phyloP scores from a whole-genome alignment of 2,888 invertebrate genomes.

The Leptopilina syphax region DNA sequence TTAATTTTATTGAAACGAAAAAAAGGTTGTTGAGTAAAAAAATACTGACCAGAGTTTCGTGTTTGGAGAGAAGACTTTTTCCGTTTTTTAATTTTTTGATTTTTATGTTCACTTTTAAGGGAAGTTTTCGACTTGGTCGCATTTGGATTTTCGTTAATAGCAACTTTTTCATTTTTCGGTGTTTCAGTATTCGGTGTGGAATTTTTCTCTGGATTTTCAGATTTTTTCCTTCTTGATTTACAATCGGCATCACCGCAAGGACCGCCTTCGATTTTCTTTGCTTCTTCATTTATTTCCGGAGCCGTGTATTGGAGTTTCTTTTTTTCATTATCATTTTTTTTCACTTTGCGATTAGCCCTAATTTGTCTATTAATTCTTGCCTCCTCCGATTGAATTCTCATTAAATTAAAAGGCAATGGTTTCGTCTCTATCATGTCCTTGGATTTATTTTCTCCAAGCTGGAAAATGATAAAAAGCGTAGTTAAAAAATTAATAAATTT shows the following conservation, averaged over 20 bases:
- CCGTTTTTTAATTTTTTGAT: conserved; percentile 21
- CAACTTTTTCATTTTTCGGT: background rate
- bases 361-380: background rate
- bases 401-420: background rate
- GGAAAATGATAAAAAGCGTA: background rate
- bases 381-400: background rate
- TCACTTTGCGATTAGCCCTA: background rate
- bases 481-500: background rate
- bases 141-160: background rate
- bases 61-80: conserved; percentile 43
- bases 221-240: conserved; percentile 56
- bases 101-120: conserved; percentile 18
- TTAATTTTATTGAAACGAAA: too few relatives aligned
- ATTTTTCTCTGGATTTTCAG: background rate
- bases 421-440: background rate
- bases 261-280: conserved; percentile 53
- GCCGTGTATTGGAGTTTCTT: background rate
- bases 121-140: background rate
- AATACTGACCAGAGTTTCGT: too few relatives aligned
- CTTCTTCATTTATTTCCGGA: background rate
- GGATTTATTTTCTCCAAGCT: background rate
- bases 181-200: background rate
- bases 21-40: too few relatives aligned
- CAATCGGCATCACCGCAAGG: conserved; percentile 65
- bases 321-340: background rate